phyloP scores from a whole-genome alignment of 2,888 invertebrate species.

The Macrosiphum euphorbiae region DNA sequence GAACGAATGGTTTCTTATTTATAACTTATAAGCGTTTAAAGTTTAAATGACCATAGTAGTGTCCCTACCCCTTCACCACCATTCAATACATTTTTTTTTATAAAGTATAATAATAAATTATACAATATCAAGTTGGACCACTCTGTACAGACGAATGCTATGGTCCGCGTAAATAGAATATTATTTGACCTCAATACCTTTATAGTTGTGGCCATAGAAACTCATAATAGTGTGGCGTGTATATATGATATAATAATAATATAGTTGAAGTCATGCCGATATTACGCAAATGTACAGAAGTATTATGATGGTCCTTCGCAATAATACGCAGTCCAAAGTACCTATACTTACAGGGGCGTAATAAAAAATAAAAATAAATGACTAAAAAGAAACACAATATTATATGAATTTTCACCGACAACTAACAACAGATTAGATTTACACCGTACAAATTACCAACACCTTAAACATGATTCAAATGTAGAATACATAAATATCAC shows the following conservation, averaged over 20 bases:
- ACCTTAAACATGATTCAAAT: not conserved
- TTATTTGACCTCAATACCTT: constrained; percentile 13
- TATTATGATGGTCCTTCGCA: not conserved
- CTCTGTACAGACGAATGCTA: not conserved
- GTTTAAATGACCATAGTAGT: not conserved
- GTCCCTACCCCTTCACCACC: not conserved
- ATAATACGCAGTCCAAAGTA: not conserved
- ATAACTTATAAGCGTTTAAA: not conserved
- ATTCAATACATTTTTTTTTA: not conserved
- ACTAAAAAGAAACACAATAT: not conserved
- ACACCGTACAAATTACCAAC: not conserved
- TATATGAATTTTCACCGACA: not conserved
- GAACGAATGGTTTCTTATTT: not conserved
- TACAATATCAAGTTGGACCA: not conserved
- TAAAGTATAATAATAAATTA: not conserved
- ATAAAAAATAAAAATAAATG: not conserved
- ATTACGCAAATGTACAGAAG: not conserved
- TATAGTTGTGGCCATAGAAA: not conserved
- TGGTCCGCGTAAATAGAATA: not conserved
- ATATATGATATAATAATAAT: not conserved
- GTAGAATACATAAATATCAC: not conserved
- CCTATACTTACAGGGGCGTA: not conserved
- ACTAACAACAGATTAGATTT: not conserved
- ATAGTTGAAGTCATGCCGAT: not conserved
- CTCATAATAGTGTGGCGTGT: not conserved